Base-by-base conservation (phyloP, 2,888 invertebrate species). In the Drosophila lutescens region DNA sequence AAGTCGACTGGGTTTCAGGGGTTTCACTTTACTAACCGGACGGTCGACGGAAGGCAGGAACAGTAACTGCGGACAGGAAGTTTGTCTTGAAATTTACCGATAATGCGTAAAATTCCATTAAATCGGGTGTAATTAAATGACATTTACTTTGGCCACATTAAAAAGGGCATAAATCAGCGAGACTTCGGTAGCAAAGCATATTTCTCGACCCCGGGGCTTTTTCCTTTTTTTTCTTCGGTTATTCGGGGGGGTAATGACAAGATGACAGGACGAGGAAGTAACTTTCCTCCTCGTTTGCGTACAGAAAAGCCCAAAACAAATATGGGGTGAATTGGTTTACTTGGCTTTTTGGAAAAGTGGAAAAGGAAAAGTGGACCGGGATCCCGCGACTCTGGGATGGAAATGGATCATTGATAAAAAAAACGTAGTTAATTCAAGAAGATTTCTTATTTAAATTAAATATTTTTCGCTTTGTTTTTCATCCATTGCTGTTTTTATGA, bases 101-200 rank as follows among this genome's bases (percentile, higher is more conserved):
- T 91, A 90, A 91, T 91, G 91, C 82, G 85, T 84, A 88, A 89
- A 91, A 91, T 91, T 89, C 91, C 91, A 91, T 91, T 91, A 91
- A 90, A 90, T 83, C 82, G 86, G 83, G 82, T 90, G 85, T 91
- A 91, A 91, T 91, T 91, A 91, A 91, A 91, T 91, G 91, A 91
- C 91, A 91, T 87, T 91, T 90, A 90, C 89, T 91, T 90, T 89
- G 80, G 90, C 81, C 90, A 86, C 91, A 91, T 91, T 91, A 91
- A 91, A 91, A 91, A 89, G 78, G 77, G 80, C 88, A 91, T 91
- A 91, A 91, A 91, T 91, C 91, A 91, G 83, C 77, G 87, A 76
- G 87, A 76, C 74, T 74, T 54, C 70, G 77, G 79, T 79, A 63
- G 78, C 53, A 76, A 74, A 77, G 76, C 80, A 76, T 68, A 81